Conservation (phyloP, 2,888 invertebrate genomes). For the Nomada hirtipes region DNA sequence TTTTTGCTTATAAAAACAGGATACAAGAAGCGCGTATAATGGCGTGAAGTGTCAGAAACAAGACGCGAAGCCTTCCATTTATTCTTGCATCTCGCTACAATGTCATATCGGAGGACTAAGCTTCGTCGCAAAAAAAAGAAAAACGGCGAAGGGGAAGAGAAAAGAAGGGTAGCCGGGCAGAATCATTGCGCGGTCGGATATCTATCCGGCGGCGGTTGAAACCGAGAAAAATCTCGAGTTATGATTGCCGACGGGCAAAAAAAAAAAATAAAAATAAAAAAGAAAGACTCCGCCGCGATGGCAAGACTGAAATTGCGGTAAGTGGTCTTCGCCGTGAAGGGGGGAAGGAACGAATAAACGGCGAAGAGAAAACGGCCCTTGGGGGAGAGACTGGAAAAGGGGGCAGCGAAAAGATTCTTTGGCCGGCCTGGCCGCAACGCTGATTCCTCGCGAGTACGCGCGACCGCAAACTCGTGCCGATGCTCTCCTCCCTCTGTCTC, state of each 20-base stretch:
- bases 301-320: slow-evolving; percentile 61
- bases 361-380: slow-evolving; percentile 36
- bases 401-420: slow-evolving; percentile 48
- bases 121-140: not conserved
- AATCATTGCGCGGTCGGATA: slow-evolving; percentile 49
- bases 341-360: slow-evolving; percentile 46
- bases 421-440: slow-evolving; percentile 32
- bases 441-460: slow-evolving; percentile 48
- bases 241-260: slow-evolving; percentile 54
- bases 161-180: slow-evolving; percentile 9
- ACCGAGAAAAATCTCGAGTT: slow-evolving; percentile 57
- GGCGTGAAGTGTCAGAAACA: not conserved
- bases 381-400: slow-evolving; percentile 23
- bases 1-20: not conserved
- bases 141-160: slow-evolving; percentile 4
- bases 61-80: slow-evolving; percentile 6
- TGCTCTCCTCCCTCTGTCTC: slow-evolving; percentile 9
- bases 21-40: not conserved
- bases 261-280: slow-evolving; percentile 23
- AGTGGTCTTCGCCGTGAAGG: slow-evolving; percentile 34
- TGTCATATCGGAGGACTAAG: not conserved
- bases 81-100: not conserved
- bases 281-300: slow-evolving; percentile 34
- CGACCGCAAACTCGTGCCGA: slow-evolving; percentile 69
- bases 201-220: slow-evolving; percentile 39